phyloP scores from a whole-genome alignment of 2,113 vertebrate genomes.

The Nothocercus nigrocapillus region DNA sequence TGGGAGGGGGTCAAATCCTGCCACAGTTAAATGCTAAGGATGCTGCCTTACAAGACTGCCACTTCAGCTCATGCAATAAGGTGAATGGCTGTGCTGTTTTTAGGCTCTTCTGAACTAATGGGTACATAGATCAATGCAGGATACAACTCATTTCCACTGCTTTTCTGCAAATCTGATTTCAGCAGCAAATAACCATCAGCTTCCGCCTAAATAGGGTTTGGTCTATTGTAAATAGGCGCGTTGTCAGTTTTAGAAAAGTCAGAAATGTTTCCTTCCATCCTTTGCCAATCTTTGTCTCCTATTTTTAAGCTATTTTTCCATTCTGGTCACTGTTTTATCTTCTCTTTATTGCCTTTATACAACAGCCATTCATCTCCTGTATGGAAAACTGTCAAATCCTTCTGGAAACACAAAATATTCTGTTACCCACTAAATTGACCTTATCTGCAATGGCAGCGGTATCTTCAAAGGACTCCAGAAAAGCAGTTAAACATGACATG shows the following conservation, averaged over 20 bases:
- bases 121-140: neutral
- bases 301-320: constrained; percentile 53
- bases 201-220: neutral
- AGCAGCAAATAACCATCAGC: neutral
- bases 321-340: constrained; percentile 47
- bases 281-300: constrained; percentile 38
- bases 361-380: constrained; percentile 58
- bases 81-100: neutral
- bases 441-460: constrained; percentile 63
- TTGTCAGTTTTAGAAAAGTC: constrained; percentile 17
- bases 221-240: constrained; percentile 33
- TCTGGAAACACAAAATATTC: constrained; percentile 72
- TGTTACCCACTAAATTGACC: constrained; percentile 66
- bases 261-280: constrained; percentile 46
- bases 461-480: constrained; percentile 72
- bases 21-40: neutral
- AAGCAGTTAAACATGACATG: constrained; percentile 46
- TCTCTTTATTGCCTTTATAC: constrained; percentile 43
- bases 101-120: neutral
- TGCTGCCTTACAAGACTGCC: neutral
- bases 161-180: neutral
- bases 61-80: neutral
- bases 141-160: neutral
- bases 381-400: constrained; percentile 54
- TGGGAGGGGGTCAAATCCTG: neutral